Base-by-base conservation (phyloP, 2,113 vertebrate species). In the Lophochroa leadbeateri region DNA sequence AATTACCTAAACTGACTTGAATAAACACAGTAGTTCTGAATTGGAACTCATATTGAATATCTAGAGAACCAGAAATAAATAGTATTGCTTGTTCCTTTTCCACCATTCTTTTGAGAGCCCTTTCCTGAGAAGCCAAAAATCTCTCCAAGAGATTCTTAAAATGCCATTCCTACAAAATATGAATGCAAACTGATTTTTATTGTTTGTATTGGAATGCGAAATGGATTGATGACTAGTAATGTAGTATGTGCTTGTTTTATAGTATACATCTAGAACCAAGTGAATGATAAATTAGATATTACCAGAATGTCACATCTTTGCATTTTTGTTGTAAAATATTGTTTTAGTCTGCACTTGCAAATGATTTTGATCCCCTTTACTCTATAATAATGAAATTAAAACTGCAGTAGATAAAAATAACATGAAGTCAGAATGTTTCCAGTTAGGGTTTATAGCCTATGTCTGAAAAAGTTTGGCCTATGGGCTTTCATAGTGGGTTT, bases 111-210 rank as follows among this genome's bases (percentile, higher is more conserved):
- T 44, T 80, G 74, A 82, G 43, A 64, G 2, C 9, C 50, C 25
- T 57, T 88, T 95, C 49, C 58, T 88, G 63, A 80, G 63, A 83
- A 53, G n/a, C 31, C n/a, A 63, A 55, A 44, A 78, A 55, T 50
- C 20, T 90, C 71, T 88, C 31, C 17, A 88, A 86, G 60, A 94
- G 68, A 74, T 90, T 86, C 57, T 63, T 86, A 83, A 93, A 86
- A 90, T 86, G 44, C 53, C 50, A 53, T 78, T 95, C 23, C 53
- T 75, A 35, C 31, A 75, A 88, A 93, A 84, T 63, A 13, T 46
- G 43, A 92, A 78, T 49, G 44, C 12, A 53, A 76, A 77, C 7
- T 20, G 41, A 20, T 63, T 92, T 86, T 87, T 49, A 8, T 60
- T 87, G 17, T 12, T 69, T 90, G 58, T 70, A 50, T 33, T 93